Percentiles rank a stretch among this genome's conserved stretches.
phyloP scores from a whole-genome alignment of 2,113 vertebrate genomes.

The Excalfactoria chinensis region DNA sequence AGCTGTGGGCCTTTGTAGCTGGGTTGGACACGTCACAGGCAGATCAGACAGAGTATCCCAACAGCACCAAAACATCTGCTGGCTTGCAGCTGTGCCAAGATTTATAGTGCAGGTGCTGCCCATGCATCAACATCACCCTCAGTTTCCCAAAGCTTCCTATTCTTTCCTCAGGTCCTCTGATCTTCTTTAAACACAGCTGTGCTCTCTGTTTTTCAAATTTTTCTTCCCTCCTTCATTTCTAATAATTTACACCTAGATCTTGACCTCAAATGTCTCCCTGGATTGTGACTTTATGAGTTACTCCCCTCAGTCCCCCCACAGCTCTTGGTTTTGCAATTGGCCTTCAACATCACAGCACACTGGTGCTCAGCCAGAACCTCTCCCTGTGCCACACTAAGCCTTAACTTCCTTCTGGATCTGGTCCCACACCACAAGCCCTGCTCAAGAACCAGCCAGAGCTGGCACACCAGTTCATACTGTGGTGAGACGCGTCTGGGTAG shows the following conservation, averaged over 20 bases:
- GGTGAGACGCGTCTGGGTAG: neutral
- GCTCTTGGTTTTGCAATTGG: neutral
- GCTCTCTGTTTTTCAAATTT: neutral
- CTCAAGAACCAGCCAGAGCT: fast-evolving
- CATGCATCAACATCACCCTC: fast-evolving
- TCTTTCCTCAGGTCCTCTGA: neutral
- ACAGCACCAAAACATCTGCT: neutral
- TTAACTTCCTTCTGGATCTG: neutral
- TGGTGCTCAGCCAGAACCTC: neutral
- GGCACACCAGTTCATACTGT: neutral
- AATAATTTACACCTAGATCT: neutral
- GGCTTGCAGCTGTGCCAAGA: neutral
- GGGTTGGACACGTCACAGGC: neutral
- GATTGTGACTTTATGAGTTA: neutral
- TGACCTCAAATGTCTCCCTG: neutral
- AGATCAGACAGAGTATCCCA: neutral
- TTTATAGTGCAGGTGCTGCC: neutral
- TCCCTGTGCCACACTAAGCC: neutral
- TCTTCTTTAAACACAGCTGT: neutral
- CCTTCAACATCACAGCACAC: neutral
- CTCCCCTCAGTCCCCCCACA: neutral
- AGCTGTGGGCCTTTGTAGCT: neutral
- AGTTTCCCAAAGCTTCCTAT: neutral
- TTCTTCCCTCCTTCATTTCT: neutral
- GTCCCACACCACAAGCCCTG: fast-evolving